phyloP scores from a whole-genome alignment of 2,797 vertebrate genomes.

The Tokudaia muenninki region DNA sequence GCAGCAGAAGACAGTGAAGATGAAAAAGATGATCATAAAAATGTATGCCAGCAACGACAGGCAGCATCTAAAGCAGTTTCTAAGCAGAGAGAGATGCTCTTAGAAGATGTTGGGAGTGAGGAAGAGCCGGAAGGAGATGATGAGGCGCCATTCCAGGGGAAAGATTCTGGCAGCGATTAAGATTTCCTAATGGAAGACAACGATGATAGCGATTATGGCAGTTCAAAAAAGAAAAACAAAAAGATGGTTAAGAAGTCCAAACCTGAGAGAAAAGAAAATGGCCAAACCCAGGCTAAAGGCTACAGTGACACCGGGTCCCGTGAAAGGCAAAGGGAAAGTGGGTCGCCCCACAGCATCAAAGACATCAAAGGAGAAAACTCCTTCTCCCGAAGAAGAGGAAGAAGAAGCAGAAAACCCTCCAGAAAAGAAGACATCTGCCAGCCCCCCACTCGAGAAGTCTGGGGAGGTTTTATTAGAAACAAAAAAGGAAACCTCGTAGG shows the following conservation, averaged over 20 bases:
- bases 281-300: conserved; percentile 96
- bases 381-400: conserved; percentile 59
- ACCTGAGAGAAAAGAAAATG: conserved; percentile 94
- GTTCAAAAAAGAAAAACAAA: conserved; percentile 98
- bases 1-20: conserved; percentile 97
- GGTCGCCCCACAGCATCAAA: conserved; percentile 94
- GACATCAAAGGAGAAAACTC: conserved; percentile 95
- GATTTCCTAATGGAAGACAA: conserved; percentile 95
- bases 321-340: conserved; percentile 98
- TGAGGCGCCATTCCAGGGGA: conserved; percentile 78
- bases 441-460: conserved; percentile 93
- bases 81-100: conserved; percentile 86
- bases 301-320: conserved; percentile 98
- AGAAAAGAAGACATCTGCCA: conserved; percentile 92
- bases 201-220: conserved; percentile 94
- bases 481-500: conserved; percentile 83
- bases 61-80: conserved; percentile 98
- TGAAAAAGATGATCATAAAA: conserved; percentile 96
- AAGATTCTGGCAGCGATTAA: conserved; percentile 96
- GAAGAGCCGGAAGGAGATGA: too few species aligned
- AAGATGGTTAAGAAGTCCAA: conserved; percentile 96
- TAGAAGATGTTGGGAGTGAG: conserved; percentile 71
- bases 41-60: conserved; percentile 95
- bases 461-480: conserved; percentile 86
- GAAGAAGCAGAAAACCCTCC: too few species aligned